Evolutionary conservation across 2,888 invertebrate species (phyloP), one percentile per base, ranked within the genome.

Genomic region (Lepetodrilus schrolli): DNA sequence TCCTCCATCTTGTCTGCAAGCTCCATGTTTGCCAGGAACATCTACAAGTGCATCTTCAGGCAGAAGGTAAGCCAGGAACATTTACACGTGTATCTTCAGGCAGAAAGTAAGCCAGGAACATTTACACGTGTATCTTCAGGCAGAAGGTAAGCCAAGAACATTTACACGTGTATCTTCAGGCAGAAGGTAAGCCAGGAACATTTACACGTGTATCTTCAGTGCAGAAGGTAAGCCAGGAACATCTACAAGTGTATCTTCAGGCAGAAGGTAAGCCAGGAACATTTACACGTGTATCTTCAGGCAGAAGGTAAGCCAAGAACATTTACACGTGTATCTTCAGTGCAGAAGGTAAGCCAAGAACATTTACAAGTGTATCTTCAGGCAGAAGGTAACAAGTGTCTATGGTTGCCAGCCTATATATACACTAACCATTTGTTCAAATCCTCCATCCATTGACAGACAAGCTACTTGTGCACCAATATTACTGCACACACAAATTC

Each of bases 341-440:
- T n/a, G 97, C 83, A 97, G 98, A 30, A 99, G 99, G 99, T 99
- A 99, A 90, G 98, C 99, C 78, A 94, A 98, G 90, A 99, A 99
- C 91, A 96, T 99, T 83, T 99, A 98, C 93, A 97, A 96, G 92
- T 93, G 97, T 90, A 96, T 98, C 90, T 97, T 99, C 92, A 93
- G 98, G 74, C 97, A 97, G 91, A 94, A 95, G 90, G 94, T 94
- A 10, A 10, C n/a, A n/a, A n/a, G n/a, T n/a, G n/a, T n/a, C n/a
- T n/a, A n/a, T n/a, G n/a, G n/a, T n/a, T n/a, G n/a, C n/a, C n/a
- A n/a, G n/a, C n/a, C n/a, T n/a, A n/a, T n/a, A n/a, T n/a, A n/a
- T n/a, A n/a, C n/a, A n/a, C n/a, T n/a, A n/a, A n/a, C n/a, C n/a
- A n/a, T n/a, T n/a, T n/a, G n/a, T n/a, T n/a, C n/a, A n/a, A n/a